Evolutionary conservation across 1,140 invertebrate species (phyloP).

Genomic region (Pteromalus puparum): DNA sequence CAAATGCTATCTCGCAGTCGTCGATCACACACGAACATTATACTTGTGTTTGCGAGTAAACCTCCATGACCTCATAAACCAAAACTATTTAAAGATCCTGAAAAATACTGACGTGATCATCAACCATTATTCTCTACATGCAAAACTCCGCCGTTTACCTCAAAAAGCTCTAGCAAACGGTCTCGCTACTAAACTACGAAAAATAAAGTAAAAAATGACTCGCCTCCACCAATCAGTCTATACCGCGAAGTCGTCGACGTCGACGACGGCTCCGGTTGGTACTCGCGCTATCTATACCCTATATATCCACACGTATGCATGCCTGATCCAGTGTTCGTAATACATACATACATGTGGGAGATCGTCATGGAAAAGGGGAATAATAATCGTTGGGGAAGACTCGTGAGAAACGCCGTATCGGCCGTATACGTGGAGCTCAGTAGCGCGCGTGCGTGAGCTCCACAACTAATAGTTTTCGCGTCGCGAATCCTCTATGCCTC

Average conservation of each 20-base stretch:
- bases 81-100: neutral
- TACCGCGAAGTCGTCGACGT: neutral
- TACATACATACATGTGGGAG: neutral
- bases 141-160: neutral
- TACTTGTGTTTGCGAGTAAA: neutral
- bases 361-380: neutral
- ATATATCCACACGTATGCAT: neutral
- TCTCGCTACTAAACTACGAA: too few relatives aligned
- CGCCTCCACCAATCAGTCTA: neutral
- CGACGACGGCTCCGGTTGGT: constrained; percentile 6
- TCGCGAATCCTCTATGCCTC: neutral
- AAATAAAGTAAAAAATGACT: neutral
- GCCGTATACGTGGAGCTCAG: neutral
- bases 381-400: neutral
- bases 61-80: neutral
- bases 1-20: neutral
- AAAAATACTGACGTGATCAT: neutral
- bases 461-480: neutral
- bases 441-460: constrained; percentile 2
- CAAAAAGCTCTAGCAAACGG: neutral
- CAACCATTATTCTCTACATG: neutral
- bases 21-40: neutral
- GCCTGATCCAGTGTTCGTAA: neutral
- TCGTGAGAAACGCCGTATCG: constrained; percentile 11
- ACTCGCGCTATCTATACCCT: neutral